Base-by-base conservation (phyloP, 2,888 invertebrate species). In the Rhamphomyia laevipes region DNA sequence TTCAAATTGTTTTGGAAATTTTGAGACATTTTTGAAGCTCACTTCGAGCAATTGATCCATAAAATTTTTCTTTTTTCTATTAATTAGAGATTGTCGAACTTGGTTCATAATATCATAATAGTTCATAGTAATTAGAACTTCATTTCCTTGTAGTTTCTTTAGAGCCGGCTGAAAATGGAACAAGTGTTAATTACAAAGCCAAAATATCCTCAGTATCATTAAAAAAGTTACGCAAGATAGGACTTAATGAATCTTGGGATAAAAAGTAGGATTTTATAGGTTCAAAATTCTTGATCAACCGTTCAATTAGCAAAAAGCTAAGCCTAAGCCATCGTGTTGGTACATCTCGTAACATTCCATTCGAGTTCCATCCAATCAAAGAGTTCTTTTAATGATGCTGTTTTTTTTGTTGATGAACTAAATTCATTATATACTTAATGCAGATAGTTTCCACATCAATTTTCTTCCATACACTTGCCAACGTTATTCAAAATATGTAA, bases 291-390 rank as follows among this genome's bases (percentile, higher is more conserved):
- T 43, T 21, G 43, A 16, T 31, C 27, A 30, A 17, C 17, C 43
- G n/a, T 37, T 37, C 37, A 49, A 53, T n/a, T 37, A 15, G 23
- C 23, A 37, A 37, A 37, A 37, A 15, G 15, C n/a, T n/a, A n/a
- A n/a, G n/a, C n/a, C 37, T 37, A 37, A 43, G 31, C 43, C 43
- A 43, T 30, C 43, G 27, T 27, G 31, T 43, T 30, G 17, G 15
- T 11, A 43, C 15, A 13, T 43, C 16, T 17, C 43, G 43, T 43
- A 43, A 30, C 16, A 43, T 31, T 30, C 27, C 31, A 43, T 31
- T 43, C 43, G 4, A 43, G 10, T 31, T 43, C 43, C 15, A 27
- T 31, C 16, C 27, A 43, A 30, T 43, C 43, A 43, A 46, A 53
- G 35, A 43, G 51, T 16, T 48, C 33, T 37, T 37, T 37, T 37